Evolutionary conservation across 2,113 vertebrate species (phyloP).

Genomic region (Trinectes maculatus): DNA sequence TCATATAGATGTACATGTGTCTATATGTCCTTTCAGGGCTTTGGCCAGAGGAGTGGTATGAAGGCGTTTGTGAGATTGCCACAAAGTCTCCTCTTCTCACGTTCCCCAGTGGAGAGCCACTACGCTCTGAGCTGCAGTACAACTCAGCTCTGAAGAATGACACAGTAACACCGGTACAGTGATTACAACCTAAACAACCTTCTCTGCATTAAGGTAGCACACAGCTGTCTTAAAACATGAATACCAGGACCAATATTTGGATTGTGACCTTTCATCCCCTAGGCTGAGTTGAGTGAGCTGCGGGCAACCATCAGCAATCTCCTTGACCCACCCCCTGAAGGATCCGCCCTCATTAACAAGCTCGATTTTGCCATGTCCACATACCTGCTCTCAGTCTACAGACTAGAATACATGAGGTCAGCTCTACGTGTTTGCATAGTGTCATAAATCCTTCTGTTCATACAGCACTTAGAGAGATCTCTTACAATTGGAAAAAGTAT

Average conservation of each 20-base stretch:
- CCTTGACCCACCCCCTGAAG: slow-evolving; percentile 92
- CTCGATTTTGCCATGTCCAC: slow-evolving; percentile 98
- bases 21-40: slow-evolving; percentile 81
- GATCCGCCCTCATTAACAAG: slow-evolving; percentile 92
- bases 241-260: not conserved
- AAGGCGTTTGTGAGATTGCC: slow-evolving; percentile 96
- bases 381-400: slow-evolving; percentile 95
- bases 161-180: slow-evolving; percentile 90
- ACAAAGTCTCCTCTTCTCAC: slow-evolving; percentile 95
- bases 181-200: not conserved
- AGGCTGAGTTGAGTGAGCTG: slow-evolving; percentile 93
- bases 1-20: not conserved
- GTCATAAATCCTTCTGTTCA: not conserved
- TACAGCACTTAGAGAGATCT: not conserved
- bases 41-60: slow-evolving; percentile 98
- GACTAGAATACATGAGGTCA: slow-evolving; percentile 96
- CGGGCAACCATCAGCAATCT: slow-evolving; percentile 93
- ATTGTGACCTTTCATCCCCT: slow-evolving; percentile 9
- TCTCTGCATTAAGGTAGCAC: not conserved
- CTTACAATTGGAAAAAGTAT: not conserved
- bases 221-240: not conserved
- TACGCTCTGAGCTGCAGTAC: slow-evolving; percentile 96
- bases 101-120: slow-evolving; percentile 95
- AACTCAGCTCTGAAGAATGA: slow-evolving; percentile 98
- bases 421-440: not conserved